phyloP scores from a whole-genome alignment of 53 echinoderm and acorn worm species.

The Paelopatides confundens region DNA sequence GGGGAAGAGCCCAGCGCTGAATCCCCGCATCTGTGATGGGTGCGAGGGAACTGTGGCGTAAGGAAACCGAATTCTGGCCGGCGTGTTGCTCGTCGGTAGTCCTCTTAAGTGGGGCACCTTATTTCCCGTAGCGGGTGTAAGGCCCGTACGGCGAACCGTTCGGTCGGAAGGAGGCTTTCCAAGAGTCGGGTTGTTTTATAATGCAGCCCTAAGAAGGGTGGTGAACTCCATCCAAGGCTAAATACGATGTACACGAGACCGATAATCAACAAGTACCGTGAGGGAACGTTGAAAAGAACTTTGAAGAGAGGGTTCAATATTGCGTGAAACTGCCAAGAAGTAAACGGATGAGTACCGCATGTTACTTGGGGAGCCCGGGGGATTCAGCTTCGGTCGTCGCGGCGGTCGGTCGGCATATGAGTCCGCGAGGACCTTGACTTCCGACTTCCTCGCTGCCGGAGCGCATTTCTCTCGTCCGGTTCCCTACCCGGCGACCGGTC shows the following conservation, averaged over 20 bases:
- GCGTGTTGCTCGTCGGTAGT: conserved; percentile 23
- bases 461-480: conserved; percentile 32
- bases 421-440: conserved; percentile 22
- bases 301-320: conserved; percentile 79
- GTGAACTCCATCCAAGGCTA: conserved; percentile 92
- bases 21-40: not conserved
- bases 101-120: conserved; percentile 55
- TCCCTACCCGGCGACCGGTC: conserved; percentile 36
- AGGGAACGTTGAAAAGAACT: conserved; percentile 86
- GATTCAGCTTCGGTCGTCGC: conserved; percentile 71
- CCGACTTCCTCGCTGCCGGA: conserved; percentile 37
- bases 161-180: conserved; percentile 22
- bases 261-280: conserved; percentile 89
- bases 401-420: conserved; percentile 21
- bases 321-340: too few relatives aligned
- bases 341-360: conserved; percentile 87
- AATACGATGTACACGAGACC: conserved; percentile 89
- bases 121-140: conserved; percentile 69
- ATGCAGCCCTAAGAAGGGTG: conserved; percentile 92
- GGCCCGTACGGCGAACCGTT: conserved; percentile 55
- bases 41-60: conserved; percentile 56
- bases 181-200: conserved; percentile 79
- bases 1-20: conserved; percentile 72
- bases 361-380: conserved; percentile 63
- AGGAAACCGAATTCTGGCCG: conserved; percentile 38